Base-by-base conservation (phyloP, 1,140 invertebrate genomes). In the Mamestra configurata region DNA sequence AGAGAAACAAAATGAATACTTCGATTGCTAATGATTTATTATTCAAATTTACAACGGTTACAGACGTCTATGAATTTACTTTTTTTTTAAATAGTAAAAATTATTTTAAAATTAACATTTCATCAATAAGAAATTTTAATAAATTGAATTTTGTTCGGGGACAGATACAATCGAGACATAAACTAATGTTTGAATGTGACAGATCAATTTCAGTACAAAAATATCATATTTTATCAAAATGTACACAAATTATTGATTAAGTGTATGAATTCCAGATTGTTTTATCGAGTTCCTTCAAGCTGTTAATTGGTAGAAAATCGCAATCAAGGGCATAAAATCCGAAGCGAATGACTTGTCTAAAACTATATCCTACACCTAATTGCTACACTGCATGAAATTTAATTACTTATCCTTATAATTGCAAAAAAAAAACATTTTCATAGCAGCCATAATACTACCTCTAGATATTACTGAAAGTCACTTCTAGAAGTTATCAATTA, bases 321-420 rank as follows among this genome's bases (percentile, higher is more conserved):
- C 55, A 66, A 66, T 72, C 37, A 37, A 79, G 66, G 55, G 55
- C 73, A 61, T 82, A n/a, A 57, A 59, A 79, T 61, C 77, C 55
- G 77, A 72, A 72, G 77, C 77, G 75, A 72, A 79, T 79, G 77
- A 79, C 73, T 72, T 79, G 43, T 27, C 59, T 81, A 72, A 66
- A 66, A 53, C 27, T 78, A 64, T 15, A 3, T 31, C 27, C 27
- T 40, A 55, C 53, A 66, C 43, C 79, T 55, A 66, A 7, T 43
- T 64, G 35, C 31, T 72, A 66, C 15, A 15, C 13, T 35, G 24
- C 61, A 31, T 71, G 27, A 31, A 51, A 46, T 15, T 46, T 46
- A 53, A 24, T 77, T 55, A 43, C 43, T 77, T 40, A 77, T 18
- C 61, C 27, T 66, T 53, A 66, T 13, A 77, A 20, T 75, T 46